Percentiles rank a stretch among this genome's conserved stretches.
Conservation (phyloP, 2,888 invertebrate species). For the Sympetrum striolatum region DNA sequence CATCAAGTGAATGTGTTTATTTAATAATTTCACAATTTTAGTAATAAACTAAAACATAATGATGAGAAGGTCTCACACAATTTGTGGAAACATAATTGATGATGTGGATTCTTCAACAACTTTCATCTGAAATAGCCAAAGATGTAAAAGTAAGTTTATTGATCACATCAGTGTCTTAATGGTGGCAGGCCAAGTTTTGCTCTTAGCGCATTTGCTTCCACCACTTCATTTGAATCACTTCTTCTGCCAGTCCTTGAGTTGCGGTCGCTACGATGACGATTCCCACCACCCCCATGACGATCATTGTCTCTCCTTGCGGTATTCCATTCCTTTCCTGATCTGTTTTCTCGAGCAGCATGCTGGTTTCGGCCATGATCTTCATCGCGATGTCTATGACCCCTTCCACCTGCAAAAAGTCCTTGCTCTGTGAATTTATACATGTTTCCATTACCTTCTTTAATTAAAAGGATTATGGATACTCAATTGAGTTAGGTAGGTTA, state of each 20-base stretch:
- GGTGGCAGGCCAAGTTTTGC: slow-evolving; percentile 63
- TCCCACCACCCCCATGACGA: slow-evolving; percentile 32
- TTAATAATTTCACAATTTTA: too few relatives aligned
- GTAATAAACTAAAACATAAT: too few relatives aligned
- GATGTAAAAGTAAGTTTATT: not conserved
- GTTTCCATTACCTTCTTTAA: too few relatives aligned
- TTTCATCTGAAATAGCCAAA: not conserved
- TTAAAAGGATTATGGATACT: too few relatives aligned
- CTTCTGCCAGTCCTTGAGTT: slow-evolving; percentile 45
- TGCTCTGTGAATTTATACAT: not conserved
- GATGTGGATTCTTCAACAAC: not conserved
- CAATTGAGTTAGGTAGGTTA: too few relatives aligned
- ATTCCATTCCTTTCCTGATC: slow-evolving; percentile 47
- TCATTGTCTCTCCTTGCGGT: slow-evolving; percentile 62
- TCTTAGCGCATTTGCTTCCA: slow-evolving; percentile 61
- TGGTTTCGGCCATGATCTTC: slow-evolving; percentile 49
- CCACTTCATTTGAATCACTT: slow-evolving; percentile 57
- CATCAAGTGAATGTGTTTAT: too few relatives aligned
- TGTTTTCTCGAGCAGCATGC: slow-evolving; percentile 44
- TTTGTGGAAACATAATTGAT: not conserved
- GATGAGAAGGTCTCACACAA: not conserved
- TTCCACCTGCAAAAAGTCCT: slow-evolving; percentile 42
- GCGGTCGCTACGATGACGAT: slow-evolving; percentile 44
- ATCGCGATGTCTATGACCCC: slow-evolving; percentile 48
- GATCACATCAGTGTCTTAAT: slow-evolving; percentile 53